Evolutionary conservation across 2,888 invertebrate genomes (phyloP).

Genomic region (Flabesymbios commensalis): DNA sequence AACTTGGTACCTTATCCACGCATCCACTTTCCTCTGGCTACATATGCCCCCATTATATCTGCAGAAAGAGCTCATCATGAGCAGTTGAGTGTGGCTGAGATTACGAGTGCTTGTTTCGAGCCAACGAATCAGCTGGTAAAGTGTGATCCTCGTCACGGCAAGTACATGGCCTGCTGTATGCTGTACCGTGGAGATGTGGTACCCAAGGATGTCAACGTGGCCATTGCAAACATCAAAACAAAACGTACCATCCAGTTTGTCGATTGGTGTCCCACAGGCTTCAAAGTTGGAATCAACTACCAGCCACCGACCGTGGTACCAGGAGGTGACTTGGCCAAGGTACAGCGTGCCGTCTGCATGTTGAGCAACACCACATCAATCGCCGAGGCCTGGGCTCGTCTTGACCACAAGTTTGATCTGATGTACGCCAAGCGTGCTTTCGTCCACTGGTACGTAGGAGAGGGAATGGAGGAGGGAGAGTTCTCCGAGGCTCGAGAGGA

Average conservation of each 20-base stretch:
- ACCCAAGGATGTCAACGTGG: slow-evolving; percentile 1
- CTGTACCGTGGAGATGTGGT: slow-evolving; percentile 92
- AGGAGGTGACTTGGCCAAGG: slow-evolving; percentile 66
- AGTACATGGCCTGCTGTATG: slow-evolving; percentile 92
- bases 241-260: slow-evolving; percentile 1
- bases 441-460: slow-evolving; percentile 83
- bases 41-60: slow-evolving; percentile 90
- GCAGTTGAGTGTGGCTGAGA: slow-evolving; percentile 74
- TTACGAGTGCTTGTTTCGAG: slow-evolving; percentile 88
- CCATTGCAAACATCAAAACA: slow-evolving; percentile 1
- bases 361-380: slow-evolving; percentile 90
- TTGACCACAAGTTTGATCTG: slow-evolving; percentile 78
- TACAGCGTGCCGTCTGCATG: slow-evolving; percentile 81
- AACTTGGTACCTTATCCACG: slow-evolving; percentile 78
- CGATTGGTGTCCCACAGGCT: too few species aligned
- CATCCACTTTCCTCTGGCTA: slow-evolving; percentile 83
- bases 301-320: too few species aligned
- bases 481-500: slow-evolving; percentile 87
- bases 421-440: slow-evolving; percentile 85
- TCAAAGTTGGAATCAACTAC: too few species aligned
- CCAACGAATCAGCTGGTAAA: slow-evolving; percentile 71
- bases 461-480: slow-evolving; percentile 80
- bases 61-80: slow-evolving; percentile 88
- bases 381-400: slow-evolving; percentile 81
- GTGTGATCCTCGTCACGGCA: slow-evolving; percentile 41